Conservation (phyloP, 2,888 invertebrate genomes). For the Agonopterix heracliana region DNA sequence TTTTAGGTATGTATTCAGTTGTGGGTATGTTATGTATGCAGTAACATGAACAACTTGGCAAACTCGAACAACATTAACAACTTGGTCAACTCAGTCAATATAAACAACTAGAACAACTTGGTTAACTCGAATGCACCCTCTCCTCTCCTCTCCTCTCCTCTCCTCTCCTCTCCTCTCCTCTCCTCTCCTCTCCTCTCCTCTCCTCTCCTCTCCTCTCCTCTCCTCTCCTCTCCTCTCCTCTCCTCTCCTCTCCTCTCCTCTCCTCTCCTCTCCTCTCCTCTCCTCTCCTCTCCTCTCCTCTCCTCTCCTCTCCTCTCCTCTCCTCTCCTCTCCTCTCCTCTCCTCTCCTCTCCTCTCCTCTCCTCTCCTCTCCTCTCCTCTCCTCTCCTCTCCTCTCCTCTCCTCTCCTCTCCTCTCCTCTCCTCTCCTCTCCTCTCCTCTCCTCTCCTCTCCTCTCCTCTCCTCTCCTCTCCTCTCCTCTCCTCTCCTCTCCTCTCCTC, state of each 20-base stretch:
- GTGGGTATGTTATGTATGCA: too few relatives aligned
- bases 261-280: background rate
- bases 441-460: background rate
- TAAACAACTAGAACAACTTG: too few relatives aligned
- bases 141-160: too few relatives aligned
- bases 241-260: background rate
- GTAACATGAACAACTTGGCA: too few relatives aligned
- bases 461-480: background rate
- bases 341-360: background rate
- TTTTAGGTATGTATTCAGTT: too few relatives aligned
- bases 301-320: background rate
- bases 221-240: background rate
- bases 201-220: conserved; percentile 1
- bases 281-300: background rate
- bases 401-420: background rate
- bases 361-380: background rate
- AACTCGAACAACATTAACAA: too few relatives aligned
- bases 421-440: background rate
- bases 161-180: background rate
- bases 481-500: background rate
- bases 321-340: background rate
- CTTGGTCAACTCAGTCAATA: too few relatives aligned
- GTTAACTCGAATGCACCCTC: too few relatives aligned
- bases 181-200: conserved; percentile 1
- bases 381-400: background rate